Conservation (phyloP, 1,140 invertebrate genomes). For the Solenopsis invicta region DNA sequence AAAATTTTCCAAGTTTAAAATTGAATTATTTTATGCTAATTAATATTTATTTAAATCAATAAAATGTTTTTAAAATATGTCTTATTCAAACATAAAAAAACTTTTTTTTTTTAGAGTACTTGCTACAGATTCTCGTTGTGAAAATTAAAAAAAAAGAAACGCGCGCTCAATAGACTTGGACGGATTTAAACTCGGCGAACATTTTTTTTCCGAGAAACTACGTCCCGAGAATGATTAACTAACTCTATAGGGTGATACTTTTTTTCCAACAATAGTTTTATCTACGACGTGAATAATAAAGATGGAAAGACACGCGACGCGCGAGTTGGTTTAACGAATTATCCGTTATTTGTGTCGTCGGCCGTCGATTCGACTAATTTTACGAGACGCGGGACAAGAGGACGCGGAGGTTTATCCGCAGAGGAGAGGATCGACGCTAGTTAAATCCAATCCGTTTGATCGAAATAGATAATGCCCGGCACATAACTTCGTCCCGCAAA, state of each 20-base stretch:
- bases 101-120: too few species aligned
- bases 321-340: conserved; percentile 14
- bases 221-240: not conserved
- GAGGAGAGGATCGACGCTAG: conserved; percentile 10
- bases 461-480: conserved; percentile 57
- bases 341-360: not conserved
- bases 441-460: conserved; percentile 59
- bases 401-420: conserved; percentile 14
- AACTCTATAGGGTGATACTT: not conserved
- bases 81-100: too few species aligned
- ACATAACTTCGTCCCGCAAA: conserved; percentile 35
- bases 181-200: not conserved
- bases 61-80: too few species aligned
- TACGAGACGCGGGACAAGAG: conserved; percentile 32
- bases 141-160: not conserved
- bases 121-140: too few species aligned
- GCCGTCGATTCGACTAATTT: conserved; percentile 6
- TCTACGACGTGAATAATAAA: not conserved
- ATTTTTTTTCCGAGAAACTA: not conserved
- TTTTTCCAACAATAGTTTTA: not conserved
- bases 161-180: not conserved
- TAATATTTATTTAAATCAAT: too few species aligned
- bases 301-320: not conserved
- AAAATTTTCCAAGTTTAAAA: too few species aligned
- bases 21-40: too few species aligned